Evolutionary conservation across 2,113 vertebrate genomes (phyloP).

Genomic region (Quiscalus mexicanus): DNA sequence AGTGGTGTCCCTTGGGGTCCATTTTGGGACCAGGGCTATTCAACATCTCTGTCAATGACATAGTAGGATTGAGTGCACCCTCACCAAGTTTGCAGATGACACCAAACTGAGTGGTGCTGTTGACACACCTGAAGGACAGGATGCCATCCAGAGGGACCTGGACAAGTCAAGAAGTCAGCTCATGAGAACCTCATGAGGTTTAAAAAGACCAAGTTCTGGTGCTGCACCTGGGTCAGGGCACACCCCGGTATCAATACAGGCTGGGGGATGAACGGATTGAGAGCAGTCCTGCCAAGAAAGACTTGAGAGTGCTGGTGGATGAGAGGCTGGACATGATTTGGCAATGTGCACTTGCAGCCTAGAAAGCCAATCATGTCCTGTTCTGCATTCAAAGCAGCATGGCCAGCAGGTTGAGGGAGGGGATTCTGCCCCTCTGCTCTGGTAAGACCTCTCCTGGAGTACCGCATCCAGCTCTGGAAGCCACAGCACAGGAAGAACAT

Average conservation of each 20-base stretch:
- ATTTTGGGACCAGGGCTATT: too few species aligned
- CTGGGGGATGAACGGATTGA: neutral
- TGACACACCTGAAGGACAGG: too few species aligned
- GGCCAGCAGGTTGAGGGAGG: neutral
- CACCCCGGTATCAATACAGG: neutral
- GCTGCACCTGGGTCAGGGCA: neutral
- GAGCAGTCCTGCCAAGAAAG: neutral
- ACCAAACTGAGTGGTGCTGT: too few species aligned
- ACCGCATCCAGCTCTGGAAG: too few species aligned
- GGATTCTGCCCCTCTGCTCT: too few species aligned
- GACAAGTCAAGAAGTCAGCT: neutral
- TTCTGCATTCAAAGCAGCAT: neutral
- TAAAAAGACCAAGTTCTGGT: neutral
- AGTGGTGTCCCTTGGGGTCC: too few species aligned
- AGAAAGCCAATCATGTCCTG: neutral
- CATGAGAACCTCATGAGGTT: neutral
- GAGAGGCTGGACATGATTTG: neutral
- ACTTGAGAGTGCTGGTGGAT: neutral
- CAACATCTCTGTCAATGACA: too few species aligned
- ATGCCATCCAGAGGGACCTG: neutral
- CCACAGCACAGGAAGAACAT: too few species aligned
- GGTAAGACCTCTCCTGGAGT: too few species aligned
- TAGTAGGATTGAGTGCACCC: too few species aligned
- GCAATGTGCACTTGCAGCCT: neutral
- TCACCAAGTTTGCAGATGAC: too few species aligned